Evolutionary conservation across 2,113 vertebrate genomes (phyloP).

Genomic region (Uropsilus gracilis): DNA sequence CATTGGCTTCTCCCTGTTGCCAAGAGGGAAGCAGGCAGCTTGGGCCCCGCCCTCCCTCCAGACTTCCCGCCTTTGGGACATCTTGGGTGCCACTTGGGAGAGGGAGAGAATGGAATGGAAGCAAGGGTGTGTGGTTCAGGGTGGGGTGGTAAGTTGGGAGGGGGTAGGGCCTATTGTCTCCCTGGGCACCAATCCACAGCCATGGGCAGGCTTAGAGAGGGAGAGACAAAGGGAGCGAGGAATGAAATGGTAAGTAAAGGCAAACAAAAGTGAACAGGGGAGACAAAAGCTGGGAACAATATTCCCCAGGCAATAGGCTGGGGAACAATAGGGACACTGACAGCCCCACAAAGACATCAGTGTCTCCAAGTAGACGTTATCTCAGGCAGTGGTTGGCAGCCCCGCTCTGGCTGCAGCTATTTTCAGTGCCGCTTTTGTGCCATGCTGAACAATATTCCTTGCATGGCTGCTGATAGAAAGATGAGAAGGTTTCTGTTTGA

Average conservation of each 20-base stretch:
- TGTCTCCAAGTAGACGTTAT: slow-evolving; percentile 99
- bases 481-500: slow-evolving; percentile 83
- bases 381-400: slow-evolving; percentile 99
- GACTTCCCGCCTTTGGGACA: neutral
- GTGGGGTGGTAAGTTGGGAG: slow-evolving; percentile 61
- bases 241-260: slow-evolving; percentile 96
- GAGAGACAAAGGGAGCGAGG: slow-evolving; percentile 90
- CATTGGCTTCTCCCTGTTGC: neutral
- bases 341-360: slow-evolving; percentile 97
- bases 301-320: slow-evolving; percentile 95
- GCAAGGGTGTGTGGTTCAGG: neutral
- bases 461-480: slow-evolving; percentile 90
- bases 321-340: slow-evolving; percentile 98
- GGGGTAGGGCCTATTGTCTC: slow-evolving; percentile 61
- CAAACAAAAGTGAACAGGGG: slow-evolving; percentile 96
- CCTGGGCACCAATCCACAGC: slow-evolving; percentile 85
- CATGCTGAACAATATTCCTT: slow-evolving; percentile 92
- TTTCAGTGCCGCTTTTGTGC: slow-evolving; percentile 98
- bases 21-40: neutral
- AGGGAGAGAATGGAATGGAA: slow-evolving; percentile 10
- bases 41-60: neutral
- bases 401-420: slow-evolving; percentile 94
- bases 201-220: slow-evolving; percentile 78
- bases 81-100: neutral
- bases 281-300: slow-evolving; percentile 99